phyloP scores from a whole-genome alignment of 2,113 vertebrate species.

The Okapia johnstoni region DNA sequence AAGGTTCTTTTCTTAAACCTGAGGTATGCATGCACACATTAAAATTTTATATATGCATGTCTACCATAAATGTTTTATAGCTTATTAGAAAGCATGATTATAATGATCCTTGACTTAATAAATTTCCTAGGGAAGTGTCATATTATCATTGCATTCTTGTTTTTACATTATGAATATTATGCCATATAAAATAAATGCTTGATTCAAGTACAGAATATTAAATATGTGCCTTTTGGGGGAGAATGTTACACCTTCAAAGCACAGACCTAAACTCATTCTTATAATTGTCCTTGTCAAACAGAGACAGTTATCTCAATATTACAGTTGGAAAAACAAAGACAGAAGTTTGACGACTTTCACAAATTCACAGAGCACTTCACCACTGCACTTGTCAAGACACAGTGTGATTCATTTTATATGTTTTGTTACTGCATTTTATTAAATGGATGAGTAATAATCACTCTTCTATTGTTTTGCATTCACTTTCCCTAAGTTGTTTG shows the following conservation, averaged over 20 bases:
- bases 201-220: not conserved
- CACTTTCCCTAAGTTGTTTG: not conserved
- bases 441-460: not conserved
- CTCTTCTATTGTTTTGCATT: not conserved
- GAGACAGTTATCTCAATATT: not conserved
- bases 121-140: not conserved
- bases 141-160: not conserved
- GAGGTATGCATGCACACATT: not conserved
- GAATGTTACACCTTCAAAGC: not conserved
- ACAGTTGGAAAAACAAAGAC: not conserved
- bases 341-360: not conserved
- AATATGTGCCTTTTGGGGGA: not conserved
- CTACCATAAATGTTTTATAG: slow-evolving; percentile 29
- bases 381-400: not conserved
- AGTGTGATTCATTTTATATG: not conserved
- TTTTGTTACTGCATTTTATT: not conserved
- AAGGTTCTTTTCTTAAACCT: not conserved
- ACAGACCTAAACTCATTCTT: not conserved
- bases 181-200: not conserved
- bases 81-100: slow-evolving; percentile 15
- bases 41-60: slow-evolving; percentile 40
- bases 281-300: not conserved
- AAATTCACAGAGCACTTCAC: not conserved
- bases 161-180: slow-evolving; percentile 22
- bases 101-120: slow-evolving; percentile 10